A percentile compares a stretch with the other conserved stretches of the same genome.
phyloP scores from a whole-genome alignment of 2,888 invertebrate genomes.

The Bugula neritina region DNA sequence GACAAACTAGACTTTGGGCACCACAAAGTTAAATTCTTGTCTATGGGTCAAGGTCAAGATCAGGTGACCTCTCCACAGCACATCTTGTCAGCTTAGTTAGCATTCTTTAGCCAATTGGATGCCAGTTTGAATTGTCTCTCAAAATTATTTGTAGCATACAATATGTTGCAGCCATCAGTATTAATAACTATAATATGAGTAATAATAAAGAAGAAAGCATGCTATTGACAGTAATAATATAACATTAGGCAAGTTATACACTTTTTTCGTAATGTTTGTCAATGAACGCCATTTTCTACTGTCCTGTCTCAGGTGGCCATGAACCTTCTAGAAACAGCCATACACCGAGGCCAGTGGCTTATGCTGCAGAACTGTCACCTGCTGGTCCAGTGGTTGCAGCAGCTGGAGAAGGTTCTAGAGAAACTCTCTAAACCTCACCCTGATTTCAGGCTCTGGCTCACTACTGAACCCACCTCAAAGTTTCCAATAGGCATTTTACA shows the following conservation, averaged over 20 bases:
- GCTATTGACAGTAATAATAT: too few relatives aligned
- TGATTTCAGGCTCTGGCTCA: conserved; percentile 31
- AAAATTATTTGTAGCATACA: too few relatives aligned
- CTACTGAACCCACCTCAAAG: conserved; percentile 29
- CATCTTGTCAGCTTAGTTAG: too few relatives aligned
- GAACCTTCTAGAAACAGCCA: conserved; percentile 29
- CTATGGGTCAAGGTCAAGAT: conserved; percentile 31
- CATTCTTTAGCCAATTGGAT: too few relatives aligned
- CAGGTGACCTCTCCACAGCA: conserved; percentile 16
- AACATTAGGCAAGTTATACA: too few relatives aligned
- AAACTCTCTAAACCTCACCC: conserved; percentile 31
- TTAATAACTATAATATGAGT: too few relatives aligned
- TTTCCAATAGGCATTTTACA: conserved; percentile 31
- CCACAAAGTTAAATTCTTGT: conserved; percentile 28
- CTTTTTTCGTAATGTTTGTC: too few relatives aligned
- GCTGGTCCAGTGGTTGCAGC: conserved; percentile 28
- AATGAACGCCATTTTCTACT: too few relatives aligned
- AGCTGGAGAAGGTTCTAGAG: conserved; percentile 29
- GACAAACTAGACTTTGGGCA: conserved; percentile 28
- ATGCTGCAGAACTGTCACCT: conserved; percentile 32
- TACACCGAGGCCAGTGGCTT: conserved; percentile 30
- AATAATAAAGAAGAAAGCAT: too few relatives aligned
- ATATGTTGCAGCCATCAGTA: too few relatives aligned
- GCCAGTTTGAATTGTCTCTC: too few relatives aligned
- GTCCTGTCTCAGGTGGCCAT: conserved; percentile 28